phyloP scores from a whole-genome alignment of 2,113 vertebrate species.

The Synodontis membranacea region DNA sequence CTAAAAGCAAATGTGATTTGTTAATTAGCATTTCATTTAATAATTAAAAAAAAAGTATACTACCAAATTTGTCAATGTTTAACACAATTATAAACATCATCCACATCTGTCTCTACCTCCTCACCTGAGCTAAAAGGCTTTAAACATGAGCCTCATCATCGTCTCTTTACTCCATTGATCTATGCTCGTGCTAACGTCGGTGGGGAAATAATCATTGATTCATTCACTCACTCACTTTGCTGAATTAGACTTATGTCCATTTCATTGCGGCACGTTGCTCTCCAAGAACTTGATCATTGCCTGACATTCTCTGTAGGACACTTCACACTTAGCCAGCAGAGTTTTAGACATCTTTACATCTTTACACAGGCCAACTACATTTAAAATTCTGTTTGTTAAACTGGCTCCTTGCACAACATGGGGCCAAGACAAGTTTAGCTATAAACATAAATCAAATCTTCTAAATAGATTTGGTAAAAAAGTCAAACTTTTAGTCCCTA shows the following conservation, averaged over 20 bases:
- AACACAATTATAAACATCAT: neutral
- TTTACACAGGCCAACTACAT: no score
- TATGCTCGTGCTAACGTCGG: neutral
- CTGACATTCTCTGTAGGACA: neutral
- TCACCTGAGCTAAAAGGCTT: neutral
- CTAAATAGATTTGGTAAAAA: neutral
- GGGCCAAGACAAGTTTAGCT: no score
- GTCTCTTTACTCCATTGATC: neutral
- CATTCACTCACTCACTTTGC: neutral
- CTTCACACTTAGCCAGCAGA: neutral
- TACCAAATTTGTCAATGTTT: no score
- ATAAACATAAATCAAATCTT: no score
- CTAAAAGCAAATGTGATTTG: neutral
- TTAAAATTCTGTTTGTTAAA: no score
- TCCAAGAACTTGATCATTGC: neutral
- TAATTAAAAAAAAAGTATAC: neutral
- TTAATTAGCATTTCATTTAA: no score
- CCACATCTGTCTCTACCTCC: neutral
- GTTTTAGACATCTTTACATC: no score
- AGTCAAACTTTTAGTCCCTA: neutral
- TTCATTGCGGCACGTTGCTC: neutral
- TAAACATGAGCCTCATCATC: neutral
- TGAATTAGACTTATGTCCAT: neutral
- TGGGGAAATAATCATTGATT: neutral
- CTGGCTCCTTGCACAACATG: no score